Percentiles rank a stretch among this genome's conserved stretches.
Evolutionary conservation across 2,113 vertebrate species (phyloP).

Genomic region (Turnix velox): DNA sequence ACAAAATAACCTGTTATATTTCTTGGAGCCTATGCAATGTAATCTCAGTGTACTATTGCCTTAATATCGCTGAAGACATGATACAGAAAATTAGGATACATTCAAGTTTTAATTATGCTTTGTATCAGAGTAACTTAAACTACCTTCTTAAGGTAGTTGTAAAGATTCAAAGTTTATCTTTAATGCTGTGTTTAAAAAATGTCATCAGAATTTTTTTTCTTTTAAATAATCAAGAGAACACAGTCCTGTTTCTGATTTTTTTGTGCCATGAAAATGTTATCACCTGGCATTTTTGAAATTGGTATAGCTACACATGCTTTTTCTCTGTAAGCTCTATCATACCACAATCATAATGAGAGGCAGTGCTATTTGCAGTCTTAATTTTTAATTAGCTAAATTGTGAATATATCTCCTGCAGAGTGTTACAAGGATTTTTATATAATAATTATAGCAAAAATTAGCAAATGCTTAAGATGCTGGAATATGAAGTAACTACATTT

Average conservation of each 20-base stretch:
- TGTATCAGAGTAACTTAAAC: not conserved
- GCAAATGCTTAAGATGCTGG: not conserved
- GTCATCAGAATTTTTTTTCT: not conserved
- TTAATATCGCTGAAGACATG: not conserved
- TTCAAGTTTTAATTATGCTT: not conserved
- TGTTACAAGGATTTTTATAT: not conserved
- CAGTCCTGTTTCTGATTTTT: slow-evolving; percentile 19
- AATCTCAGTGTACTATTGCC: not conserved
- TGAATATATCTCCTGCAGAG: not conserved
- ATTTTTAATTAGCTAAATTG: slow-evolving; percentile 29
- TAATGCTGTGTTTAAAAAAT: not conserved
- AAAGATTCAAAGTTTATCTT: not conserved
- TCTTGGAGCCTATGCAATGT: not conserved
- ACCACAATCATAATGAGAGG: not conserved
- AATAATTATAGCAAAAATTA: not conserved
- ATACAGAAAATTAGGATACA: not conserved
- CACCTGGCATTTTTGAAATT: slow-evolving; percentile 7
- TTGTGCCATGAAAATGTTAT: slow-evolving; percentile 8
- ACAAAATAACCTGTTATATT: not conserved
- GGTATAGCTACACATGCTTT: not conserved
- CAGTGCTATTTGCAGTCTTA: not conserved
- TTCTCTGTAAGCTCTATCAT: not conserved
- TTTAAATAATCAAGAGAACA: not conserved
- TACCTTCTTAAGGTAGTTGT: not conserved
- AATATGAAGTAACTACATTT: not conserved